Evolutionary conservation across 2,888 invertebrate species (phyloP).

Genomic region (Rugalucina vietnamica): DNA sequence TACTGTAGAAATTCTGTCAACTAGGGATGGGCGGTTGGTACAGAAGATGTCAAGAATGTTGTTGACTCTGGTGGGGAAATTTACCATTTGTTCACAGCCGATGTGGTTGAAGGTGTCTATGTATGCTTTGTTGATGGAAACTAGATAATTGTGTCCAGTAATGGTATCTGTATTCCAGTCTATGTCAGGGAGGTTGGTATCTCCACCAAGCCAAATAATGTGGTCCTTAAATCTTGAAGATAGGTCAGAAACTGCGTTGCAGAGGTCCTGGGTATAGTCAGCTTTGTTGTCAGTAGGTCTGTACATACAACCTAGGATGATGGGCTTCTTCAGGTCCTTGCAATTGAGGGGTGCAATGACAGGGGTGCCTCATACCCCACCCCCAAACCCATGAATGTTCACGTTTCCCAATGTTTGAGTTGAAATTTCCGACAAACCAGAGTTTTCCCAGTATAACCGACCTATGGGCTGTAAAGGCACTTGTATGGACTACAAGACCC

Average conservation of each 20-base stretch:
- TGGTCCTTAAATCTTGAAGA: background rate
- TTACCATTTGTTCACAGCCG: constrained; percentile 22
- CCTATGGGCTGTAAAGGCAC: too few relatives aligned
- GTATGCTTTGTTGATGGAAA: background rate
- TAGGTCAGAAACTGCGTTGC: background rate
- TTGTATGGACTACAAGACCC: too few relatives aligned
- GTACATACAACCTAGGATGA: constrained; percentile 37
- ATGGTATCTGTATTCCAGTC: constrained; percentile 29
- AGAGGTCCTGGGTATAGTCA: constrained; percentile 18
- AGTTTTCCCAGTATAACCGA: too few relatives aligned
- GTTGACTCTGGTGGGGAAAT: constrained; percentile 29
- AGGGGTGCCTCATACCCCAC: too few relatives aligned
- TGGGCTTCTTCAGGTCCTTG: constrained; percentile 20
- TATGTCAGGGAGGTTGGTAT: constrained; percentile 47
- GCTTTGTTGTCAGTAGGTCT: constrained; percentile 33
- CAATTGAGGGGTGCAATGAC: constrained; percentile 28
- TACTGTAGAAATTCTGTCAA: background rate
- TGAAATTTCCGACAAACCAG: too few relatives aligned
- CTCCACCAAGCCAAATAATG: constrained; percentile 14
- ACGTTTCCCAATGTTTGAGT: too few relatives aligned
- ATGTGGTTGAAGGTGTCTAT: constrained; percentile 25
- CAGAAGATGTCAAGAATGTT: constrained; percentile 29
- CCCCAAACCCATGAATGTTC: too few relatives aligned
- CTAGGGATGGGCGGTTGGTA: constrained; percentile 28
- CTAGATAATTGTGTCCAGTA: constrained; percentile 4